Base-by-base conservation (phyloP, 2,113 vertebrate genomes). In the Lophura nycthemera region DNA sequence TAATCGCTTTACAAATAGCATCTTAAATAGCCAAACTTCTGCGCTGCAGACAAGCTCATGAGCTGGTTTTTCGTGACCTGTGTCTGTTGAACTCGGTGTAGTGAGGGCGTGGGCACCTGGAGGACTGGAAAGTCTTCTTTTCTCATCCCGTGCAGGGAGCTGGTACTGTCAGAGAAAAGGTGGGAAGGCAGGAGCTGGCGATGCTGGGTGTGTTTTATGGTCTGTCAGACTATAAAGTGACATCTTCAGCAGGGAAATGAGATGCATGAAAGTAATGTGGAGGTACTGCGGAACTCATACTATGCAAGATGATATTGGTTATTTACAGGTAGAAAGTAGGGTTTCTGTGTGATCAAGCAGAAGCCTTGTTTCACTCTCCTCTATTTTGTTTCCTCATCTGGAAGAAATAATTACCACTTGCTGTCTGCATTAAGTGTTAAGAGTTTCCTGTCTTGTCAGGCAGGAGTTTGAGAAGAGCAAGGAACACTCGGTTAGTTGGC, bases 1-100 rank as follows among this genome's bases (percentile, higher is more conserved):
- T 0, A 10, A 60, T 14, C 10, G 0, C 16, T 47, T 25, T 38
- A 11, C 42, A 2, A 30, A 1, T 6, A 16, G 5, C 11, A 21
- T 21, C 6, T 13, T 9, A 22, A 45, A 21, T 14, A 45, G 30
- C 19, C 20, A 21, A 6, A 13, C 18, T 36, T 8, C 30, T 4
- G 42, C 0, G 0, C 24, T 11, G 61, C 21, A 0, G 61, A 4
- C 4, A 75, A 47, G 38, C 27, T 25, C 2, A 19, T 3, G 42
- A 54, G 15, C 29, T 54, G 50, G 0, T 29, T 74, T 60, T 38
- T 9, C 0, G 0, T 18, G 36, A 66, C 65, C 81, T 14, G 16
- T 6, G 7, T 6, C 30, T 14, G 59, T 40, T 43, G 60, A 7
- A 54, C 57, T 22, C 4, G 0, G 10, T 10, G 22, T 2, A 57